Evolutionary conservation across 1,140 invertebrate species (phyloP), one percentile per base, ranked within the genome.

Genomic region (Drosophila kanapiae): DNA sequence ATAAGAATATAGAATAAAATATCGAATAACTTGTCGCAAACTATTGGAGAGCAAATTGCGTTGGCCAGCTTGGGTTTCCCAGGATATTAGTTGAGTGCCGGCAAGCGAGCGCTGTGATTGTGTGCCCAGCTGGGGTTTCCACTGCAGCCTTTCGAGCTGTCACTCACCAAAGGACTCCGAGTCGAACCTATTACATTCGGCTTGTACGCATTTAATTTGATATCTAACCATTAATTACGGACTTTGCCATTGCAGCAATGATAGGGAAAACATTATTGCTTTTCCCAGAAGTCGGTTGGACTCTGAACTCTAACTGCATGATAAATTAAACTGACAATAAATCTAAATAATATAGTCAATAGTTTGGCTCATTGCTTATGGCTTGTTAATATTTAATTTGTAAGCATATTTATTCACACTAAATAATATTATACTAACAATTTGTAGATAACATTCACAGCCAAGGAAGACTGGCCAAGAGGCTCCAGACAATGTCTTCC

Each of bases 11-110:
- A 42, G 31, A 65, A 63, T 67, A 87, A 82, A 79, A 79, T 88
- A 85, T 88, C 85, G 81, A 85, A 90, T 88, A 90, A 81, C 85
- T 78, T 88, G 40, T 42, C 53, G 48, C 54, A 67, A 80, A 65
- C 65, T 59, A 69, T 69, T 42, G 13, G 53, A 64, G 45, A 76
- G 71, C 49, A 76, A 75, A 75, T 64, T 75, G 67, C 53, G 53
- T 60, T 72, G 67, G 29, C 51, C 68, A 71, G 70, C 67, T 72
- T 48, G 11, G 67, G 48, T 72, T 71, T 72, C 51, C 67, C 68
- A 37, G 57, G 69, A 72, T 53, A 72, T 72, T 49, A 72, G 51
- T 71, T 71, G 42, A 70, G 69, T 71, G 69, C 68, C 65, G 51
- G 35, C 23, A 1, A 31, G 14, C 14, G 18, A 29, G 38, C 11